Evolutionary conservation across 2,797 vertebrate genomes (phyloP).

Genomic region (Aphelocoma californica): DNA sequence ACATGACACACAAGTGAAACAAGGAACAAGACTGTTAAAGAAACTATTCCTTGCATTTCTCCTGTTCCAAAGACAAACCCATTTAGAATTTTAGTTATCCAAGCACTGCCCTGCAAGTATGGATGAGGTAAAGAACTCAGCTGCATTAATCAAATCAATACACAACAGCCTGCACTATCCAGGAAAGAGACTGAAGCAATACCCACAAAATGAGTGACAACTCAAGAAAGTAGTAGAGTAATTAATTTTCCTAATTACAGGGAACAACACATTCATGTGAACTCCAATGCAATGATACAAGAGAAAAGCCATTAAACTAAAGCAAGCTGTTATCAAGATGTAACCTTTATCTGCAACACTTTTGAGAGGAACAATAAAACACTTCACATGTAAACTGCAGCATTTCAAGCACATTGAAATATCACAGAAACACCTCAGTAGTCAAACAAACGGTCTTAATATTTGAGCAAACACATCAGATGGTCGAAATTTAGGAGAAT

Average conservation of each 20-base stretch:
- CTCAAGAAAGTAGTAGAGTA: background rate
- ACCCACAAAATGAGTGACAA: background rate
- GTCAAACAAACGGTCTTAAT: background rate
- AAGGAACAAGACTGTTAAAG: background rate
- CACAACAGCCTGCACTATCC: background rate
- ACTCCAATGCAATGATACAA: background rate
- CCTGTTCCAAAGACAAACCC: background rate
- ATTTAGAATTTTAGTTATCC: background rate
- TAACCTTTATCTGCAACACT: background rate
- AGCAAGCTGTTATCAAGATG: background rate
- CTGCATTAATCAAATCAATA: background rate
- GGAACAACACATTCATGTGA: background rate
- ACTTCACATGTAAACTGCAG: background rate
- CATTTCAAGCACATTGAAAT: background rate
- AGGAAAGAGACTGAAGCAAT: background rate
- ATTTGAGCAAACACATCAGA: background rate
- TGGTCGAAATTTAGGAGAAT: background rate
- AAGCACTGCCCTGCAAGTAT: background rate
- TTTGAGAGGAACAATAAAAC: background rate
- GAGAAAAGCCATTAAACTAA: background rate
- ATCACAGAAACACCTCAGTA: background rate
- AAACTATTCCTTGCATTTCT: background rate
- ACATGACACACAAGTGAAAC: background rate
- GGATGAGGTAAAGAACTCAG: background rate
- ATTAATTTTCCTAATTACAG: background rate